Evolutionary conservation across 1,140 invertebrate genomes (phyloP).

Genomic region (Marisa cornuarietis): DNA sequence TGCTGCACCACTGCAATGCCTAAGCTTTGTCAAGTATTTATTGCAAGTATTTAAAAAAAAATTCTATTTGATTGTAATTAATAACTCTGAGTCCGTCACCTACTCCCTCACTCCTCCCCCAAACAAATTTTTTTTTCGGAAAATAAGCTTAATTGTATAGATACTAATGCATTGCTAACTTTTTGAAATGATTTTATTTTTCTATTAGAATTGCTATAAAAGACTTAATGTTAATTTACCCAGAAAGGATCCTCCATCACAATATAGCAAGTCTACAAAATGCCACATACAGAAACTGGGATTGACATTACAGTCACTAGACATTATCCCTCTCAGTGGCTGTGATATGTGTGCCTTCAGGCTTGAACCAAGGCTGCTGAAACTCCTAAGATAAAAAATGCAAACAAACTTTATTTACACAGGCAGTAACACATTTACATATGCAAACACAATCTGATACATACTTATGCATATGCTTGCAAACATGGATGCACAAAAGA

Average conservation of each 20-base stretch:
- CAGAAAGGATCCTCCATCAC: conserved; percentile 52
- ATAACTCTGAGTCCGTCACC: no score
- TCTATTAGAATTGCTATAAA: no score
- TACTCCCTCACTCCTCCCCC: no score
- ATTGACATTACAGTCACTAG: conserved; percentile 38
- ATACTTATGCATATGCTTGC: neutral
- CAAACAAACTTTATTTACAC: conserved; percentile 8
- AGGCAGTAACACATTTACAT: neutral
- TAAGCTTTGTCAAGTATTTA: no score
- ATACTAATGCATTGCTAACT: no score
- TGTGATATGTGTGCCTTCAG: conserved; percentile 34
- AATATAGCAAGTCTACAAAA: conserved; percentile 51
- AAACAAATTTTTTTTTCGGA: no score
- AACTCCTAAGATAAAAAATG: conserved; percentile 36
- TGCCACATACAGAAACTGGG: conserved; percentile 54
- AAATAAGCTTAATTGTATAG: no score
- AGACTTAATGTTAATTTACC: conserved; percentile 26
- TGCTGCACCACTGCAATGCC: no score
- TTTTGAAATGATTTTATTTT: no score
- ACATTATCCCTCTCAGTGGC: conserved; percentile 43
- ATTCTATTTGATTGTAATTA: no score
- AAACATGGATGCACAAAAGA: no score
- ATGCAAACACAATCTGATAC: neutral
- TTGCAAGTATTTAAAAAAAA: no score
- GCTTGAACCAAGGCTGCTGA: conserved; percentile 43